Evolutionary conservation across 2,113 vertebrate species (phyloP), one percentile per base, ranked within the genome.

Genomic region (Pedetes capensis): DNA sequence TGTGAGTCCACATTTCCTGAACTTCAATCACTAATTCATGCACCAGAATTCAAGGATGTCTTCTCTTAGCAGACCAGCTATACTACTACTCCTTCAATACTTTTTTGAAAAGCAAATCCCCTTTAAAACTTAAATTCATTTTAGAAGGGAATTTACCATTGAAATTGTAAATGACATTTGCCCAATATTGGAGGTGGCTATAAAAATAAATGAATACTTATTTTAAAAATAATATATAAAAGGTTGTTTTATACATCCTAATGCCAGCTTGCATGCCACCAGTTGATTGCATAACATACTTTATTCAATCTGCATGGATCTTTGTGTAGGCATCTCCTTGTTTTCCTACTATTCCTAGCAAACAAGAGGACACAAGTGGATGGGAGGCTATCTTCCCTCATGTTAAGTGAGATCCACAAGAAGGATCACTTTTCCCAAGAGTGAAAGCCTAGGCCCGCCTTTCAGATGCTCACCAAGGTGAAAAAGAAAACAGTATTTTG

Each of bases 381-480:
- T 25, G 66, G 63, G 49, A 86, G 37, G 72, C 11, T n/a, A 13
- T 79, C 88, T 63, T 92, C 47, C 76, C 39, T 89, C 81, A 90
- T 89, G 87, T 85, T 81, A 89, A 89, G 17, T 53, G 57, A 91
- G 71, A 97, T 94, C 80, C 59, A 63, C n/a, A 12, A 11, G 57
- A 32, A 91, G 95, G 92, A 96, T 96, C 90, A 66, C 83, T 95
- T 96, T 96, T 94, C 92, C 89, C 61, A 34, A 79, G 68, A 79
- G 85, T 55, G 39, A 96, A 96, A 94, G 49, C 74, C 69, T 90
- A 55, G 76, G 92, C 76, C 79, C 93, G 85, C 87, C 92, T 96
- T 96, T 97, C 93, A 97, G 82, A 95, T 92, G 74, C 49, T 95
- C 87, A 88, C 57, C 92, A 97, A 97, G 90, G 95, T 95, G 84